A percentile compares a stretch with the other conserved stretches of the same genome.
Evolutionary conservation across 2,888 invertebrate species (phyloP).

Genomic region (Amphipoea oculea): DNA sequence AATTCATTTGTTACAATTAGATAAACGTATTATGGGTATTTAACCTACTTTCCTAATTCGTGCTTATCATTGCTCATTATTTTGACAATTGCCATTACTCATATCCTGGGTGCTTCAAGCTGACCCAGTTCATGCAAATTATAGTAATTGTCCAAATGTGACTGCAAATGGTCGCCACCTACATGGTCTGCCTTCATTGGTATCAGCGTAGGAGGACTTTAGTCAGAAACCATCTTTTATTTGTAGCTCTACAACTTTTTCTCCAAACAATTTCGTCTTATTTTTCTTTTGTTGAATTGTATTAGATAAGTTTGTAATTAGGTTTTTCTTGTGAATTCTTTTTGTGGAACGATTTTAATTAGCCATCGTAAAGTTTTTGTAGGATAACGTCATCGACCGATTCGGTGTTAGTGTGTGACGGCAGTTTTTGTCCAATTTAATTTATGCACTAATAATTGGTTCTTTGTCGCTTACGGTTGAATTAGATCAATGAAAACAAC

Average conservation of each 20-base stretch:
- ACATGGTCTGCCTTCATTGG: conserved; percentile 61
- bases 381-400: conserved; percentile 41
- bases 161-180: conserved; percentile 63
- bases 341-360: conserved; percentile 49
- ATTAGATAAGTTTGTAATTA: conserved; percentile 34
- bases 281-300: conserved; percentile 1
- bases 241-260: not conserved
- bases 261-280: conserved; percentile 1
- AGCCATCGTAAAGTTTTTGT: conserved; percentile 40
- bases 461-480: conserved; percentile 30
- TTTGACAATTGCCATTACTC: conserved; percentile 71
- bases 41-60: conserved; percentile 64
- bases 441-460: conserved; percentile 44
- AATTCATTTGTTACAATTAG: conserved; percentile 53
- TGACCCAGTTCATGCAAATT: conserved; percentile 77
- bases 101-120: conserved; percentile 72
- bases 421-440: conserved; percentile 37
- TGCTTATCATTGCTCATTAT: conserved; percentile 65
- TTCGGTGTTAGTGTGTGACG: not conserved
- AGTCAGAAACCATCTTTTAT: conserved; percentile 26
- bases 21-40: conserved; percentile 29
- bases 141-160: conserved; percentile 80
- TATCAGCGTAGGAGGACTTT: conserved; percentile 70
- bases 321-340: conserved; percentile 27
- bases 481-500: conserved; percentile 22